Base-by-base conservation (phyloP, 2,113 vertebrate genomes). In the Prunella fulvescens region DNA sequence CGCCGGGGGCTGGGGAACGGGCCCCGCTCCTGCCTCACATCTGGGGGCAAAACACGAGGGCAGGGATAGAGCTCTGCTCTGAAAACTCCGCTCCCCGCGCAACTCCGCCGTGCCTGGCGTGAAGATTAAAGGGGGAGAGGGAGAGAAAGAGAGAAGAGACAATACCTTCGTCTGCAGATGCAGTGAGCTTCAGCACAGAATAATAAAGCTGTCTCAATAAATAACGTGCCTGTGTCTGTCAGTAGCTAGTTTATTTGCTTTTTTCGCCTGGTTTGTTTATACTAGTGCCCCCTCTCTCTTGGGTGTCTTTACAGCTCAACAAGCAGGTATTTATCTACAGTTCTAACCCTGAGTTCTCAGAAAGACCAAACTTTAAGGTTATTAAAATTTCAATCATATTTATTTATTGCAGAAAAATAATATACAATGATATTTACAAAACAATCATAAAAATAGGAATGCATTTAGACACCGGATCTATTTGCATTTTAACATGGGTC, bases 361-460 rank as follows among this genome's bases (percentile, higher is more conserved):
- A 98, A 90, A 98, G 44, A 98, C 94, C 96, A 98, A 98, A 97
- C 97, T 97, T 95, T 96, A 88, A 92, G 66, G 95, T 98, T 96
- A 93, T 98, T 98, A 98, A 98, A 98, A 97, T 98, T 98, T 98
- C 98, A 96, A 90, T 97, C 97, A 98, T 98, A 98, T 98, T 98
- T 98, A 98, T 98, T 99, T 99, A 99, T 99, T 99, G 99, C 98
- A 99, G 99, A 99, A 98, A 98, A 98, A 98, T 98, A 98, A 98
- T 99, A 98, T 99, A 99, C 99, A 99, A 98, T 97, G 98, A 98
- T 98, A 99, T 99, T 98, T 99, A 99, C 99, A 99, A 98, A 98
- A 99, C 98, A 98, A 98, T 98, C 98, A 98, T 98, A 99, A 99
- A 99, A 99, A 99, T 98, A 99, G 97, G 98, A 99, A 99, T 98